Evolutionary conservation across 2,888 invertebrate genomes (phyloP).

Genomic region (Rotaria sp.): DNA sequence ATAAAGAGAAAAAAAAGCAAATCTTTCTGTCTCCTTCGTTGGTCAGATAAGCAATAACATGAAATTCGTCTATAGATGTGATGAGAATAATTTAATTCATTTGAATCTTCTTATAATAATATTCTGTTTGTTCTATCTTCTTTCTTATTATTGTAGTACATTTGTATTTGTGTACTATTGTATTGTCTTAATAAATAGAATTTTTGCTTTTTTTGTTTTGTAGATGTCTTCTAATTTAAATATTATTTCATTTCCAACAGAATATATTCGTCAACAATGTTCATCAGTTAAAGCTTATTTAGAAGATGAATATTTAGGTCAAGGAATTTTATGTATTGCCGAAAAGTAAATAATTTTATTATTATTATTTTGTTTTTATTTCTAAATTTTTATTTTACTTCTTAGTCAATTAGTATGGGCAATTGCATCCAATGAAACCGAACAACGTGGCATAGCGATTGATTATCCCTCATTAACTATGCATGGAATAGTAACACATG

Average conservation of each 20-base stretch:
- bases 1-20: background rate
- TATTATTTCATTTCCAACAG: background rate
- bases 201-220: background rate
- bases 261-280: conserved; percentile 25
- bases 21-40: background rate
- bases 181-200: background rate
- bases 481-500: conserved; percentile 24
- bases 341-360: background rate
- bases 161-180: background rate
- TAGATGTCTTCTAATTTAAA: background rate
- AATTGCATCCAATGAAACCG: background rate
- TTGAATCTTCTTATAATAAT: background rate
- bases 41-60: background rate
- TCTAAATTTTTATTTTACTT: background rate
- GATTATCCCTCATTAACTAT: conserved; percentile 29
- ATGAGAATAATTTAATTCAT: background rate
- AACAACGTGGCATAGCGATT: background rate
- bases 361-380: background rate
- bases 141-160: background rate
- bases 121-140: background rate
- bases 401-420: conserved; percentile 22
- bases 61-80: background rate
- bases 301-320: conserved; percentile 25
- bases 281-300: conserved; percentile 3
- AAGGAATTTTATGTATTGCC: background rate